These are phyloP conservation scores for Mesocricetus auratus DNA, from an alignment of 2,113 vertebrate species.

Conservation along the genomic window DNA sequence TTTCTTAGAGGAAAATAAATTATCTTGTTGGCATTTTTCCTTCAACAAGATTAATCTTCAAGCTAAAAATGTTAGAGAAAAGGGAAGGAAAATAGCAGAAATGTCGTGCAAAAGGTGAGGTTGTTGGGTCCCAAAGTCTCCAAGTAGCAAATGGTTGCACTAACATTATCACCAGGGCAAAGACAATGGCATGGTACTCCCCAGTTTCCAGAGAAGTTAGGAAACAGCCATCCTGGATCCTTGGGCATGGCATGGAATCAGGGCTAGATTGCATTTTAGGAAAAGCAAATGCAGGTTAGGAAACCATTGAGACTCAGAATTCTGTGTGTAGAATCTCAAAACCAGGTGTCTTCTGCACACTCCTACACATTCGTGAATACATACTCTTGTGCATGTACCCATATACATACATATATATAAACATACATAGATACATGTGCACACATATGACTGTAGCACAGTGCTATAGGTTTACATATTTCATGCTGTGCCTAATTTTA, in stretches of 20 bases:
- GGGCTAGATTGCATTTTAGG: not conserved
- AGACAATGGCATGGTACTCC: not conserved
- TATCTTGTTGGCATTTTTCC: slow-evolving; percentile 37
- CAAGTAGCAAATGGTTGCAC: not conserved
- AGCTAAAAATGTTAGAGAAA: not conserved
- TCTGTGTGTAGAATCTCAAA: not conserved
- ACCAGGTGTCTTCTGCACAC: not conserved
- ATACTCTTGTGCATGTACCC: too few species aligned
- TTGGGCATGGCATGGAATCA: not conserved
- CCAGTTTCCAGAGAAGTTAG: not conserved
- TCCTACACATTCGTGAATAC: not conserved
- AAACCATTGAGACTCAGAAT: not conserved
- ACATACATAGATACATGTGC: not conserved
- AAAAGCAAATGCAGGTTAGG: not conserved
- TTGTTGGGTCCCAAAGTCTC: not conserved
- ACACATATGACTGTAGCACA: not conserved
- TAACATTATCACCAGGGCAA: not conserved
- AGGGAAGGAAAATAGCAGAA: not conserved
- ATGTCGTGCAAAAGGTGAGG: not conserved
- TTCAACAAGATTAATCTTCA: slow-evolving; percentile 49
- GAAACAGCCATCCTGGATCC: not conserved
- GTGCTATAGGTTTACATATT: not conserved
- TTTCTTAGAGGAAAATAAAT: slow-evolving; percentile 63
- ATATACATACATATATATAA: not conserved
- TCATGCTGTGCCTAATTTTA: not conserved